Evolutionary conservation across 2,888 invertebrate genomes (phyloP).

Genomic region (Carabus problematicus): DNA sequence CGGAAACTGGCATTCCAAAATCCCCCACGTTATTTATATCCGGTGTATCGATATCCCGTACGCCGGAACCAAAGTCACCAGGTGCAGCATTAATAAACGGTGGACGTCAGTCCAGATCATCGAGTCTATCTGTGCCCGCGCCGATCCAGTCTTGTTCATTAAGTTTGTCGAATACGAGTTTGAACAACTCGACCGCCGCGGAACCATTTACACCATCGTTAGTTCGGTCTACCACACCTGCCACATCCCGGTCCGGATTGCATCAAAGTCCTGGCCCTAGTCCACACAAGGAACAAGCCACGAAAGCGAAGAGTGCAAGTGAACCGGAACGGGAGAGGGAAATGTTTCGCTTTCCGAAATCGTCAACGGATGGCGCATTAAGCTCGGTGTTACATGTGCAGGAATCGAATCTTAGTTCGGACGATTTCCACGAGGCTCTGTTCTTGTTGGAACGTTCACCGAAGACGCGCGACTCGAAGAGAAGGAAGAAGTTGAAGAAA

Average conservation of each 20-base stretch:
- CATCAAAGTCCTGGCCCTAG: constrained; percentile 52
- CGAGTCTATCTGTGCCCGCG: constrained; percentile 61
- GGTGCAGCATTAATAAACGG: constrained; percentile 52
- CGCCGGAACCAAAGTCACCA: constrained; percentile 62
- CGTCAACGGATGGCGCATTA: constrained; percentile 65
- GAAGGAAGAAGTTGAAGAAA: constrained; percentile 61
- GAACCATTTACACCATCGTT: constrained; percentile 57
- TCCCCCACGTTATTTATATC: constrained; percentile 66
- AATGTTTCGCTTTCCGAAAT: constrained; percentile 64
- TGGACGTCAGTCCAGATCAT: constrained; percentile 61
- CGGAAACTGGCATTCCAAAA: constrained; percentile 65
- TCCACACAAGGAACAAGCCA: constrained; percentile 53
- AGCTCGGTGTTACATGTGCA: constrained; percentile 66
- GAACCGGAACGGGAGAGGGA: constrained; percentile 63
- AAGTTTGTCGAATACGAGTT: constrained; percentile 57
- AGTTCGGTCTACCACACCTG: constrained; percentile 56
- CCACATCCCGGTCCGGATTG: constrained; percentile 52
- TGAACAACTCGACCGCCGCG: constrained; percentile 51
- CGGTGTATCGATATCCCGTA: constrained; percentile 65
- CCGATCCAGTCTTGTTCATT: constrained; percentile 56
- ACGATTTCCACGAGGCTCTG: constrained; percentile 66
- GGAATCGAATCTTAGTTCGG: constrained; percentile 65
- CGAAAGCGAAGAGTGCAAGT: constrained; percentile 62
- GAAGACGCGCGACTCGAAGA: constrained; percentile 61
- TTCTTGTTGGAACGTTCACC: constrained; percentile 64